phyloP scores from a whole-genome alignment of 2,888 invertebrate genomes.

The Andrena dorsata region DNA sequence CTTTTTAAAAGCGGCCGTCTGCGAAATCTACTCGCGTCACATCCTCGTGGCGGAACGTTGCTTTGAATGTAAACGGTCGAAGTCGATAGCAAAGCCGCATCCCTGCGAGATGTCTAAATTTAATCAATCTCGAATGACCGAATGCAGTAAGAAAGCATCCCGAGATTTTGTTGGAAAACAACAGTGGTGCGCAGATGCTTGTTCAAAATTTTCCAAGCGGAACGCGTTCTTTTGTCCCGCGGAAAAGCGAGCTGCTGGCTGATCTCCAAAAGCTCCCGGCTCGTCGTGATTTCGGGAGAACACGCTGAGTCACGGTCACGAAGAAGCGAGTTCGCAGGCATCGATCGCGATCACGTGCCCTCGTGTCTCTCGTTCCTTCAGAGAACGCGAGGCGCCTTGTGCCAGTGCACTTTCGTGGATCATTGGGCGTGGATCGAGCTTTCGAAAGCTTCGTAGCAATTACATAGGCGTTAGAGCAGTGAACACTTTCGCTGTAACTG shows the following conservation, averaged over 20 bases:
- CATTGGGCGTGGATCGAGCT: conserved; percentile 45
- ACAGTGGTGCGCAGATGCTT: conserved; percentile 2
- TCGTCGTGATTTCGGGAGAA: conserved; percentile 69
- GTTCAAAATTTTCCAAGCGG: conserved; percentile 43
- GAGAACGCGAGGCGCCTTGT: conserved; percentile 1
- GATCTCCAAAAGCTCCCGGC: conserved; percentile 62
- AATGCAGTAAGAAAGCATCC: background rate
- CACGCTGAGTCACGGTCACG: conserved; percentile 78
- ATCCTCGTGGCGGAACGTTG: no score
- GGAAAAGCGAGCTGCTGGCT: conserved; percentile 65
- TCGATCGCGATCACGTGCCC: conserved; percentile 75
- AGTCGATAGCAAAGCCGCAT: background rate
- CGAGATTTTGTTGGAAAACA: background rate
- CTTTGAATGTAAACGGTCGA: background rate
- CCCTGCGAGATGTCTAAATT: background rate
- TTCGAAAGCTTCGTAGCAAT: conserved; percentile 3
- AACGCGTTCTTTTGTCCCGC: conserved; percentile 59
- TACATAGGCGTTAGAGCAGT: background rate
- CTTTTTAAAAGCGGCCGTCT: background rate
- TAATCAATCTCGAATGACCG: background rate
- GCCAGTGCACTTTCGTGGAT: conserved; percentile 59
- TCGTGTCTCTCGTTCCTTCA: conserved; percentile 36
- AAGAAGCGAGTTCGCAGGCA: conserved; percentile 69
- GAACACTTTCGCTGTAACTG: background rate
- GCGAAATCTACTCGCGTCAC: background rate